phyloP scores from a whole-genome alignment of 1,140 invertebrate species.

The Drosophila lini region DNA sequence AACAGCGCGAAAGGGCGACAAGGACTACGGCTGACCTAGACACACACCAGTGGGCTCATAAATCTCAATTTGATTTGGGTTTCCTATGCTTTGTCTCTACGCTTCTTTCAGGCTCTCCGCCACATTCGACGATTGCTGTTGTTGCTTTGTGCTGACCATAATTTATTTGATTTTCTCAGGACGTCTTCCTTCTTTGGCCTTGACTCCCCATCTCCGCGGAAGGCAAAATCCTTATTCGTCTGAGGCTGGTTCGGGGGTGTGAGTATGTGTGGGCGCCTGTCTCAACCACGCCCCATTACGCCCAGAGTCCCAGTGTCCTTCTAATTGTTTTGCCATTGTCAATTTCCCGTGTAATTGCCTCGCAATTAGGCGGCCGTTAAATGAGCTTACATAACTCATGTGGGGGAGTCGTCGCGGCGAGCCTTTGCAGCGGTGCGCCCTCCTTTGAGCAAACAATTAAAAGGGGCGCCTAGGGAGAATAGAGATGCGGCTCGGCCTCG shows the following conservation, averaged over 20 bases:
- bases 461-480: constrained; percentile 27
- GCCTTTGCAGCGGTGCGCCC: constrained; percentile 6
- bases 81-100: constrained; percentile 22
- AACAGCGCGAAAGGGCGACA: constrained; percentile 18
- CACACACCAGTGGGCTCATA: constrained; percentile 80
- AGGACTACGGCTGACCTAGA: constrained; percentile 60
- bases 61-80: constrained; percentile 83
- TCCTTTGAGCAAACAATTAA: constrained; percentile 54
- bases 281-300: constrained; percentile 62
- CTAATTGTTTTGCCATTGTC: constrained; percentile 78
- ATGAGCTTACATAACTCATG: constrained; percentile 63
- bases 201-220: constrained; percentile 31
- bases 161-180: constrained; percentile 72
- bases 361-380: constrained; percentile 64
- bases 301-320: constrained; percentile 40
- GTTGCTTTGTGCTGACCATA: constrained; percentile 47
- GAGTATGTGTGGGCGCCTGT: constrained; percentile 20
- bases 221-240: constrained; percentile 29
- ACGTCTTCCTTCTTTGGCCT: constrained; percentile 42
- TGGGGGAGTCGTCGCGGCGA: constrained; percentile 10
- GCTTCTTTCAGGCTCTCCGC: neutral
- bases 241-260: constrained; percentile 2
- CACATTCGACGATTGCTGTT: constrained; percentile 57
- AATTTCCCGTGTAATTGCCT: constrained; percentile 74
- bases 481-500: constrained; percentile 1